Percentiles rank a stretch among this genome's conserved stretches.
Conservation (phyloP, 2,113 vertebrate genomes). For the Brienomyrus longianalis region DNA sequence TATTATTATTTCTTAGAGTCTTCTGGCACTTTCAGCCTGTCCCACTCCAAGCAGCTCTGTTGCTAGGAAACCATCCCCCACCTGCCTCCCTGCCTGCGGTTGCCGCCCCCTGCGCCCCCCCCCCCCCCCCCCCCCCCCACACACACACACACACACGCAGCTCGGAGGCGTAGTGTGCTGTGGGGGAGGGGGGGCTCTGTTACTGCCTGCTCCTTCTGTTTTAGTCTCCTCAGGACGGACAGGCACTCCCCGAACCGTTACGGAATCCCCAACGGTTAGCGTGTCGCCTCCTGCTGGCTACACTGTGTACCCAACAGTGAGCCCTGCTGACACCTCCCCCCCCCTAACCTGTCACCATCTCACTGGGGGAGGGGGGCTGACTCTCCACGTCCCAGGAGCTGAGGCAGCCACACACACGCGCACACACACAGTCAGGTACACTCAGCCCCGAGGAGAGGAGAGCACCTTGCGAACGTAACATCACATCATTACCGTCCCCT, state of each 20-base stretch:
- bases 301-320: background rate
- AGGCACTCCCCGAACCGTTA: background rate
- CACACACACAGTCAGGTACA: background rate
- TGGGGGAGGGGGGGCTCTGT: constrained; percentile 14
- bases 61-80: constrained; percentile 68
- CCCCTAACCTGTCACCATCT: background rate
- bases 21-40: constrained; percentile 5
- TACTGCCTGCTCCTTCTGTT: background rate
- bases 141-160: background rate
- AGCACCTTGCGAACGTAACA: background rate
- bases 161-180: background rate
- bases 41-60: constrained; percentile 58
- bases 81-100: constrained; percentile 42
- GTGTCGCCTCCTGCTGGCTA: background rate
- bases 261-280: background rate
- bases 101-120: background rate
- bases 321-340: background rate
- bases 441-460: background rate
- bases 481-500: background rate
- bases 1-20: constrained; percentile 45
- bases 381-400: background rate
- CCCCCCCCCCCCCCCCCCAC: background rate
- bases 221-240: background rate
- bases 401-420: background rate
- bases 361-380: background rate